Conservation (phyloP, 2,888 invertebrate genomes). For the Linyphia triangularis region DNA sequence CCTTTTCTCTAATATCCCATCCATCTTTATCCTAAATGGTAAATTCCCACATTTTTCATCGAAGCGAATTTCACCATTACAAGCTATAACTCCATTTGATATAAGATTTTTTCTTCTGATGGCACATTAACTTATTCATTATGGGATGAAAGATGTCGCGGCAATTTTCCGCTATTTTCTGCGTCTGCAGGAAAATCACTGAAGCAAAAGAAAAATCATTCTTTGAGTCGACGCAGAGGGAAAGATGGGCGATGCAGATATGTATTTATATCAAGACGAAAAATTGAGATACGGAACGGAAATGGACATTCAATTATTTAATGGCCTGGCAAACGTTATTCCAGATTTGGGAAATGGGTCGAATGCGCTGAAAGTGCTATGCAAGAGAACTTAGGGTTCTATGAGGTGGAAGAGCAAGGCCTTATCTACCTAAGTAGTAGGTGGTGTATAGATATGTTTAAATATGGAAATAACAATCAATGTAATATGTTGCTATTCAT, state of each 20-base stretch:
- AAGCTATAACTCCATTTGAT: not conserved
- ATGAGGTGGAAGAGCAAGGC: not conserved
- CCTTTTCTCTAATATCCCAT: no score
- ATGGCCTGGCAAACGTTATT: slow-evolving; percentile 52
- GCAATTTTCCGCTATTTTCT: slow-evolving; percentile 49
- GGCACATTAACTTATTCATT: slow-evolving; percentile 54
- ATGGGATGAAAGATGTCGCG: slow-evolving; percentile 14
- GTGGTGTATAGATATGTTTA: no score
- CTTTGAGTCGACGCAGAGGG: not conserved
- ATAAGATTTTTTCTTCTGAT: slow-evolving; percentile 3
- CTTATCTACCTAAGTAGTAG: not conserved
- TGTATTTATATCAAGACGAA: slow-evolving; percentile 47
- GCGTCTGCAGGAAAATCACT: not conserved
- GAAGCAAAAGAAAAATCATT: not conserved
- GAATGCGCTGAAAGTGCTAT: slow-evolving; percentile 15
- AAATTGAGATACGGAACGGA: slow-evolving; percentile 1
- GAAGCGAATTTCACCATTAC: not conserved
- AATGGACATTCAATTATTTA: slow-evolving; percentile 57
- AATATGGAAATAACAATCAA: no score
- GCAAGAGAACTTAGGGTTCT: not conserved
- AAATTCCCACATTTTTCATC: not conserved
- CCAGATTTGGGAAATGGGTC: slow-evolving; percentile 48
- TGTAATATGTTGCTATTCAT: no score
- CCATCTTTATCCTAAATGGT: not conserved
- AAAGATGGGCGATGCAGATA: slow-evolving; percentile 40